Evolutionary conservation across 53 echinoderm and acorn worm genomes (phyloP), one percentile per base, ranked within the genome.

Genomic region (Echinarachnius parma): DNA sequence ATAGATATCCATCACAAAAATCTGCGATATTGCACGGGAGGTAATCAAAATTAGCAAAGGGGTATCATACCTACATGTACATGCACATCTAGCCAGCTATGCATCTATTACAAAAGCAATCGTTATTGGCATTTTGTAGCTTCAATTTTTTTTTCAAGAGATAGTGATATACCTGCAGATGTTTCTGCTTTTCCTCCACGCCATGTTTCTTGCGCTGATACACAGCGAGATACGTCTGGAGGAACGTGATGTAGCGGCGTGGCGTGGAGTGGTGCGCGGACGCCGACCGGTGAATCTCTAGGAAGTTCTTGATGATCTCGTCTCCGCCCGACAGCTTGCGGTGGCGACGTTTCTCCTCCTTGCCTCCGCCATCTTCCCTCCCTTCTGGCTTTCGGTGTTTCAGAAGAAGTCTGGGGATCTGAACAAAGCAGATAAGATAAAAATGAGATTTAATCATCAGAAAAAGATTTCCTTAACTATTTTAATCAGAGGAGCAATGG

Each of bases 171-270:
- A 98, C 98, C 91, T 98, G 85, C 58, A 98, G 76, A 64, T 98
- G 98, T 23, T 81, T 92, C 60, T 91, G 91, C 59, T 85, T 91
- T 14, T 86, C 68, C 46, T 98, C 98, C 1, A 98, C 98, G 9
- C 80, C 88, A n/a, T 83, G 66, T 60, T 92, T 84, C 88, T 92
- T 98, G 47, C 83, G 81, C 65, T 87, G 70, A 42, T 92, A 98
- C 21, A 98, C 98, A 19, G 88, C 74, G 13, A 88, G 77, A 70
- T 98, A 98, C 13, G 92, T 98, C 23, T 86, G 91, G 14, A 98
- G 69, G 77, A 98, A 98, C 14, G 92, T 88, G 67, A 98, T 92
- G 85, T 98, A 98, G 28, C 91, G 98, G 28, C 92, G 84, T 15
- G 98, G 98, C 0, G 98, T 98, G 53, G 91, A 84, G 70, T 91